phyloP scores from a whole-genome alignment of 2,113 vertebrate species.

The Prietella phreatophila region DNA sequence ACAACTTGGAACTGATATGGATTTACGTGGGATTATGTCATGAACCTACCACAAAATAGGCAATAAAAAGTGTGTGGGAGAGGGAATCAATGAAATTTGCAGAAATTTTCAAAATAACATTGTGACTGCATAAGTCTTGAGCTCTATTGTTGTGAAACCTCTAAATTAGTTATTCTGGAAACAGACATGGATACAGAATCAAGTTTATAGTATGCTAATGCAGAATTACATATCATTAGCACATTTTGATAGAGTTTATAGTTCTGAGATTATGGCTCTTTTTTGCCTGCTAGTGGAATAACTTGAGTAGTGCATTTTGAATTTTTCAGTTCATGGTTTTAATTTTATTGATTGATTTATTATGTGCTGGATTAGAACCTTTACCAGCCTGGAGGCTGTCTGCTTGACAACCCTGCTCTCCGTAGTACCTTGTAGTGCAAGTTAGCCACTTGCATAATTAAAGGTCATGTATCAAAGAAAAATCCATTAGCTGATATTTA shows the following conservation, averaged over 20 bases:
- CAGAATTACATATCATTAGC: not conserved
- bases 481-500: too few species aligned
- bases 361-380: too few species aligned
- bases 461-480: too few species aligned
- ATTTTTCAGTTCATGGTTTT: not conserved
- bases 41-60: not conserved
- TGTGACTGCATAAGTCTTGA: not conserved
- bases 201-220: not conserved
- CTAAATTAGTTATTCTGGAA: not conserved
- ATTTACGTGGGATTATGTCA: not conserved
- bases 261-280: not conserved
- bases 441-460: too few species aligned
- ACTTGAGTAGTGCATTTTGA: not conserved
- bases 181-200: not conserved
- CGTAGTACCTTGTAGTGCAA: too few species aligned
- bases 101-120: too few species aligned
- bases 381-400: too few species aligned
- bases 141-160: not conserved
- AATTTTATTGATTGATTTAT: too few species aligned
- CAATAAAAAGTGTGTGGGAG: not conserved
- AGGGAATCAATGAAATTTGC: not conserved
- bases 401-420: too few species aligned
- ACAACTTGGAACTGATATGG: not conserved
- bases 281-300: not conserved
- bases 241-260: not conserved